phyloP scores from a whole-genome alignment of 2,113 vertebrate species.

The Leucopsar rothschildi region DNA sequence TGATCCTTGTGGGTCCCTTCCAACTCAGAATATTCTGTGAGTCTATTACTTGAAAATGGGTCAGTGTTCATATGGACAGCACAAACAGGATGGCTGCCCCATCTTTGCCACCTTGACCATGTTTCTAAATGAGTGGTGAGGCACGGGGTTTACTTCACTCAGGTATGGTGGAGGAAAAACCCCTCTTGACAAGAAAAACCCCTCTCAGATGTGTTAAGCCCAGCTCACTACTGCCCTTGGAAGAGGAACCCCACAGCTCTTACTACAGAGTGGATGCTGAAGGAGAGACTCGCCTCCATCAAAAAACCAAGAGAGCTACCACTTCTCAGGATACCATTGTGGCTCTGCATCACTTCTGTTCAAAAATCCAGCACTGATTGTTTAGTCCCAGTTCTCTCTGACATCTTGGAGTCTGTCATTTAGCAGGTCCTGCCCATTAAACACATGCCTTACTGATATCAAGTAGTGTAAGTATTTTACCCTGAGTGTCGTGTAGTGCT shows the following conservation, averaged over 20 bases:
- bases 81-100: background rate
- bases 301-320: background rate
- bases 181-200: background rate
- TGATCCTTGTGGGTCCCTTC: background rate
- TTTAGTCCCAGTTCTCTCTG: background rate
- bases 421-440: background rate
- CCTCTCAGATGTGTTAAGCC: rapidly evolving
- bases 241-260: background rate
- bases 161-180: background rate
- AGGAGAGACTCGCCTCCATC: rapidly evolving
- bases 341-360: background rate
- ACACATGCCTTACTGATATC: background rate
- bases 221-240: too few relatives aligned
- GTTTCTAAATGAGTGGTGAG: background rate
- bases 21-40: background rate
- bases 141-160: background rate
- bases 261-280: background rate
- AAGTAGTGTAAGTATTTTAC: constrained; percentile 6
- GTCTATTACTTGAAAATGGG: background rate
- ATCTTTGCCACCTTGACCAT: background rate
- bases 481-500: constrained; percentile 17
- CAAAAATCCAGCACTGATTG: background rate
- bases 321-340: background rate
- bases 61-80: background rate
- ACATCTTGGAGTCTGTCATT: background rate